phyloP scores from a whole-genome alignment of 2,113 vertebrate species.

The Rissa tridactyla region DNA sequence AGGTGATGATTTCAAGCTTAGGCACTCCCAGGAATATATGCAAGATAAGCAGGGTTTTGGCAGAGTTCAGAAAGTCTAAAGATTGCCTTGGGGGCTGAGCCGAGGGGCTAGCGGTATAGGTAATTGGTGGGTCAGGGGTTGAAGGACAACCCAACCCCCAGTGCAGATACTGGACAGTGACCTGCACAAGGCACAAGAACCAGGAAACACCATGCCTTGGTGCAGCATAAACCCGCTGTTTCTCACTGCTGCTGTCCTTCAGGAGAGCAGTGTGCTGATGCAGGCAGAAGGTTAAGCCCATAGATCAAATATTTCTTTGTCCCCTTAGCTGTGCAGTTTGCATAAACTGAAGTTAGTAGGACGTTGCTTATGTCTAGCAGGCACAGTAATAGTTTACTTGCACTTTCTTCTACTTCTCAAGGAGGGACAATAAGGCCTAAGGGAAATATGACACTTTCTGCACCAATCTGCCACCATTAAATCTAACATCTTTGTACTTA shows the following conservation, averaged over 20 bases:
- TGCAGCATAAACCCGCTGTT: not conserved
- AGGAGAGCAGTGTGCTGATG: not conserved
- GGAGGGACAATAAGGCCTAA: not conserved
- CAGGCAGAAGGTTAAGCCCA: not conserved
- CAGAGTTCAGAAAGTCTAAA: not conserved
- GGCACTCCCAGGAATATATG: not conserved
- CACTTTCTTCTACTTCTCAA: not conserved
- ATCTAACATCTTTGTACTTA: not conserved
- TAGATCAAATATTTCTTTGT: not conserved
- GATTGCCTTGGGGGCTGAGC: not conserved
- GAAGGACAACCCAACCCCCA: not conserved
- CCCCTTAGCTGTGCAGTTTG: not conserved
- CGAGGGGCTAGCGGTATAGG: not conserved
- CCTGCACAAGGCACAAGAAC: not conserved
- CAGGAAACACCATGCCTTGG: rapidly evolving
- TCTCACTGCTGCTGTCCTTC: not conserved
- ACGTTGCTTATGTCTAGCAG: not conserved
- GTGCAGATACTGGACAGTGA: not conserved
- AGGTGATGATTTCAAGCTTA: not conserved
- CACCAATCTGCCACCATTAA: not conserved
- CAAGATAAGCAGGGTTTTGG: not conserved
- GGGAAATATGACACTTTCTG: not conserved
- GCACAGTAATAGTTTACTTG: not conserved
- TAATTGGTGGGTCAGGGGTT: rapidly evolving
- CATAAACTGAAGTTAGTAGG: not conserved